Conservation (phyloP, 2,888 invertebrate genomes). For the Tridacna crocea region DNA sequence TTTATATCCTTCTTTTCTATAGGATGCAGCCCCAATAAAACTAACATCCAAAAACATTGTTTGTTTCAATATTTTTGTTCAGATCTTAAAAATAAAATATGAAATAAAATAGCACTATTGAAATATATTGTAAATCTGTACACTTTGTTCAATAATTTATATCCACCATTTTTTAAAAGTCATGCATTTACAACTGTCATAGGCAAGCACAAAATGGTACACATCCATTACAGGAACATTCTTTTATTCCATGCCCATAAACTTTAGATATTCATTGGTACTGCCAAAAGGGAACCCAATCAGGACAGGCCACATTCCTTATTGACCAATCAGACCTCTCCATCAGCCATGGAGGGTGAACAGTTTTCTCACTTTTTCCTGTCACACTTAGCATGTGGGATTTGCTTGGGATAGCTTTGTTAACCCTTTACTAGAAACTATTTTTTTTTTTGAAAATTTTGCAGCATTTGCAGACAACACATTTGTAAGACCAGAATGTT, state of each 20-base stretch:
- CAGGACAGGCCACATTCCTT: conserved; percentile 21
- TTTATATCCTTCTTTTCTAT: conserved; percentile 56
- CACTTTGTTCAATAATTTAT: conserved; percentile 7
- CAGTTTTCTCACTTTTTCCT: conserved; percentile 34
- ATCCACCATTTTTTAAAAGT: background rate
- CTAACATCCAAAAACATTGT: conserved; percentile 62
- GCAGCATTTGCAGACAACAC: no score
- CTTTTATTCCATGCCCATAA: no score
- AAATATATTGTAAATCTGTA: conserved; percentile 1
- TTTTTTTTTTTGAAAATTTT: no score
- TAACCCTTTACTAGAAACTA: no score
- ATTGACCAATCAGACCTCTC: conserved; percentile 44
- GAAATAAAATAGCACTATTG: conserved; percentile 8
- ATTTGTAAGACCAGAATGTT: no score
- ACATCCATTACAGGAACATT: no score
- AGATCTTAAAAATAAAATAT: background rate
- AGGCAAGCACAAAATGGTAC: no score
- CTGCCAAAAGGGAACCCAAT: conserved; percentile 41
- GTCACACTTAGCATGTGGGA: no score
- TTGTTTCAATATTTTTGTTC: background rate
- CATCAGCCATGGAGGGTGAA: conserved; percentile 31
- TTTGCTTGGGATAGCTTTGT: no score
- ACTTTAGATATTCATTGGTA: conserved; percentile 12
- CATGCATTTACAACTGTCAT: no score
- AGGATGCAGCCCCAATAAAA: conserved; percentile 56